Evolutionary conservation across 2,113 vertebrate genomes (phyloP).

Genomic region (Peromyscus leucopus): DNA sequence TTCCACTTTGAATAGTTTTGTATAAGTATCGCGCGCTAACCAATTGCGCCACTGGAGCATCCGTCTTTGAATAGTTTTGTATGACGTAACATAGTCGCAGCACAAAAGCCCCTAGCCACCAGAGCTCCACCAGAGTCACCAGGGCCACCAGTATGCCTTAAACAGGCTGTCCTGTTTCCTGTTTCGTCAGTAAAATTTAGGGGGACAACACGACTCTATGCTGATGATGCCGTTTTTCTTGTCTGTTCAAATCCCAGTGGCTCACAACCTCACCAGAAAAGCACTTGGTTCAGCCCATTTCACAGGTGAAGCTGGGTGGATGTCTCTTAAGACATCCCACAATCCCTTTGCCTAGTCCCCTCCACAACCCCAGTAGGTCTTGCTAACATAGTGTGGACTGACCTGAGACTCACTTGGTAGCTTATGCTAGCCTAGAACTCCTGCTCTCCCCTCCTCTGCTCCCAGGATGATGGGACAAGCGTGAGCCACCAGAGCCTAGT

Average conservation of each 20-base stretch:
- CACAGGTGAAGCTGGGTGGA: background rate
- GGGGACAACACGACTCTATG: background rate
- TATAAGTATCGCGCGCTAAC: background rate
- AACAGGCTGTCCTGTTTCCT: background rate
- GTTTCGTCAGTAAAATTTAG: background rate
- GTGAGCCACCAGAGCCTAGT: background rate
- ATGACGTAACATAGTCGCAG: background rate
- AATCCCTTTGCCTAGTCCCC: background rate
- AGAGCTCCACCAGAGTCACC: background rate
- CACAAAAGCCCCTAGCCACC: background rate
- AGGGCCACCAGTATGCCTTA: background rate
- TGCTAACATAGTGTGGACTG: background rate
- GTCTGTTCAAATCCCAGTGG: background rate
- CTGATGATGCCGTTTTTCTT: background rate
- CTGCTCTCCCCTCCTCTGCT: background rate
- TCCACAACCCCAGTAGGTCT: background rate
- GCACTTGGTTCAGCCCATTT: accelerated
- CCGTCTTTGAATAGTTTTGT: background rate
- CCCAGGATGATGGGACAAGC: background rate
- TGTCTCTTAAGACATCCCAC: background rate
- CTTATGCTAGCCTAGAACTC: background rate
- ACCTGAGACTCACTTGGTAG: background rate
- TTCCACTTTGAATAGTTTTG: background rate
- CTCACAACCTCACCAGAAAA: background rate
- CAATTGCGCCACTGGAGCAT: too few species aligned